Percentiles rank a stretch among this genome's conserved stretches.
Evolutionary conservation across 2,888 invertebrate genomes (phyloP).

Genomic region (Branchellion lobata): DNA sequence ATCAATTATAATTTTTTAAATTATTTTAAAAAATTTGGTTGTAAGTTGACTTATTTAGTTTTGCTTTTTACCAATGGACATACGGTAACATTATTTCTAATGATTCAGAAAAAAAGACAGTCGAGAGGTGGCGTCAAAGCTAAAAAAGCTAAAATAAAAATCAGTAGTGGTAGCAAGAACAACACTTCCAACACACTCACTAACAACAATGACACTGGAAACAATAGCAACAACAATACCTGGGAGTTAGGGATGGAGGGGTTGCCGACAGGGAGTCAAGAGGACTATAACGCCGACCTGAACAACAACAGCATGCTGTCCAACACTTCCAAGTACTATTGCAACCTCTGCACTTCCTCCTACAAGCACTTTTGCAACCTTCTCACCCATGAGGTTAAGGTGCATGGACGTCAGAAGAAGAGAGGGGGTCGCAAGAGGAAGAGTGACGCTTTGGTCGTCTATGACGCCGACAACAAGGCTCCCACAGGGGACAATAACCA

Average conservation of each 20-base stretch:
- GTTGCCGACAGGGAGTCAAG: not conserved
- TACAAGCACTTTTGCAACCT: slow-evolving; percentile 48
- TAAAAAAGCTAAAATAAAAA: too few species aligned
- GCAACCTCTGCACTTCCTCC: slow-evolving; percentile 40
- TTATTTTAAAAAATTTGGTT: too few species aligned
- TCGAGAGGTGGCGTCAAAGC: not conserved
- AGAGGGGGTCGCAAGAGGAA: slow-evolving; percentile 42
- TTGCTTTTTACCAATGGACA: too few species aligned
- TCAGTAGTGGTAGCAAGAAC: too few species aligned
- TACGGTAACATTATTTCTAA: too few species aligned
- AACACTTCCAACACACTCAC: not conserved
- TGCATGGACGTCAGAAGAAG: slow-evolving; percentile 47
- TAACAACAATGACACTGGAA: not conserved
- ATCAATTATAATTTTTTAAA: too few species aligned
- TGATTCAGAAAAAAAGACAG: not conserved
- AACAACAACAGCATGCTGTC: not conserved
- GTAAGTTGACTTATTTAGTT: too few species aligned
- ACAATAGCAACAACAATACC: not conserved
- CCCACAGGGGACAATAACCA: not conserved
- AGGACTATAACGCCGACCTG: not conserved
- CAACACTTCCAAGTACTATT: slow-evolving; percentile 39
- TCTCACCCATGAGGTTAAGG: slow-evolving; percentile 47
- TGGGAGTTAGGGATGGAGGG: slow-evolving; percentile 4
- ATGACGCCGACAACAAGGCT: not conserved
- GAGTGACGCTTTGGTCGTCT: not conserved